Base-by-base conservation (phyloP, 1,140 invertebrate genomes). In the Drosophila kurseongensis region DNA sequence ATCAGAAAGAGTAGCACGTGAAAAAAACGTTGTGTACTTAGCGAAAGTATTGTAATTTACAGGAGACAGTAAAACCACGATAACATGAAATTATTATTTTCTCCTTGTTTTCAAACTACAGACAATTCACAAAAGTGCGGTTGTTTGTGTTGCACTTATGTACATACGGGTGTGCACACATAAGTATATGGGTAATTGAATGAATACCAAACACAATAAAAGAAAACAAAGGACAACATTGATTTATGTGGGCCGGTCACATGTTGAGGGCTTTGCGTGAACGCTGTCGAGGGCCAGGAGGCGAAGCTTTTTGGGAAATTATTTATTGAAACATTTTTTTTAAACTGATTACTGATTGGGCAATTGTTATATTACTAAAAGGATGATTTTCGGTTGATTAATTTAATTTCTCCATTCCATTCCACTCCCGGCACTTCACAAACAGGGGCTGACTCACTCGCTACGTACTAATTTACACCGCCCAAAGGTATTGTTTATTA, bases 171-270 rank as follows among this genome's bases (percentile, higher is more conserved):
- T 18, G 52, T 47, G 16, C 44, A 29, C 42, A 58, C 45, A 54
- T 12, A 42, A 60, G 69, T 63, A 35, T 79, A 42, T 62, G 61
- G 50, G 67, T 57, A 57, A 69, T 57, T 71, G 67, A 57, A 57
- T 71, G 67, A 71, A 71, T 48, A 71, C 67, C 65, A 14, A 41
- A 41, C 50, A 61, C 61, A 75, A 44, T 47, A 48, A 59, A 58
- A 45, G 59, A 38, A 75, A 80, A 80, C 67, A 80, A 75, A 76
- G 63, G 56, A 65, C 65, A 76, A 60, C 75, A 80, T 80, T 75
- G 72, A 80, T 80, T 80, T 75, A 80, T 78, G 42, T 61, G 55
- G 65, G 52, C 59, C 41, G 45, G 38, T 29, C 69, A 54, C 45
- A 40, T 36, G 40, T 54, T 47, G 48, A 29, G 42, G n/a, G 29